These are phyloP conservation scores for Accipiter cooperii DNA, from an alignment of 2,113 vertebrate genomes.

Conservation along the genomic window DNA sequence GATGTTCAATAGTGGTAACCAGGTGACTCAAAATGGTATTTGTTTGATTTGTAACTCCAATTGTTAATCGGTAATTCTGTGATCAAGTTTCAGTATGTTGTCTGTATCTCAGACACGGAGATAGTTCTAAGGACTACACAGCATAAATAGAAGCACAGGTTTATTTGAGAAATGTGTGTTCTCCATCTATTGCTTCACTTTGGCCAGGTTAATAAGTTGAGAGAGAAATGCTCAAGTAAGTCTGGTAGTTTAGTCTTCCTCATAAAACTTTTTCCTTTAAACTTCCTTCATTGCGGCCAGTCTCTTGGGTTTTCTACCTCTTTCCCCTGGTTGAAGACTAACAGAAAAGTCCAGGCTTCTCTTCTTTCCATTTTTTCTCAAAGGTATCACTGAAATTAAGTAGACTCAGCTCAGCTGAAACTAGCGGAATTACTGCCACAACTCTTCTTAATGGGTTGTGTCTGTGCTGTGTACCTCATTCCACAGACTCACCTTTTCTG, in stretches of 20 bases:
- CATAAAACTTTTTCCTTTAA: background rate
- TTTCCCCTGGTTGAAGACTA: background rate
- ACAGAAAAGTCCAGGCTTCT: background rate
- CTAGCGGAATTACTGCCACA: conserved; percentile 17
- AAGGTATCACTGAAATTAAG: background rate
- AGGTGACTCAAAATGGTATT: background rate
- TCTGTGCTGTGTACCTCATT: background rate
- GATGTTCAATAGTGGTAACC: background rate
- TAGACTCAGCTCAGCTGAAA: conserved; percentile 28
- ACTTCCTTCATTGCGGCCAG: background rate
- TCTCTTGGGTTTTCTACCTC: background rate
- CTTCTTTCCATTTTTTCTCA: background rate
- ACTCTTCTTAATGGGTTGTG: background rate
- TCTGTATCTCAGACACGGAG: background rate
- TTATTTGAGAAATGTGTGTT: background rate
- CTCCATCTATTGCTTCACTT: background rate
- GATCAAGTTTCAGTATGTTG: background rate
- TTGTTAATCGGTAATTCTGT: background rate
- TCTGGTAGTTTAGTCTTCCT: background rate
- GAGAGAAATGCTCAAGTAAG: background rate
- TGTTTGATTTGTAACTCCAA: background rate
- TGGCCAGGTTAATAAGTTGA: background rate
- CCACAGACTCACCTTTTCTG: background rate
- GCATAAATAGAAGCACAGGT: background rate
- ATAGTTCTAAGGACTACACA: background rate